Base-by-base conservation (phyloP, 2,888 invertebrate genomes). In the Leucania comma region DNA sequence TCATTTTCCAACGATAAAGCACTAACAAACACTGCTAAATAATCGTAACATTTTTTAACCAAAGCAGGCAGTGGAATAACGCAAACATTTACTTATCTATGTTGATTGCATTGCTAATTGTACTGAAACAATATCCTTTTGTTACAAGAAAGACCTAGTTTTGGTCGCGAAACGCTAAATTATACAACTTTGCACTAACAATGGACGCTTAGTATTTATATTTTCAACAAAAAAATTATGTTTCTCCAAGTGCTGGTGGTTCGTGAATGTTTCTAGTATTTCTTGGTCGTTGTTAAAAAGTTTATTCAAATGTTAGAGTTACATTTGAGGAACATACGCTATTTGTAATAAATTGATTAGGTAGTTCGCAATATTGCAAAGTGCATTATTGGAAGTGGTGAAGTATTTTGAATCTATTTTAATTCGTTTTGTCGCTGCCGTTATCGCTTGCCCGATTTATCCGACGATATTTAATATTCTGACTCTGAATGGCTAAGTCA, bases 81-180 rank as follows among this genome's bases (percentile, higher is more conserved):
- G 89, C 91, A 91, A 93, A 92, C 87, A 90, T 89, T 90, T 89
- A 91, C 91, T 94, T 94, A 95, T 95, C 94, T 95, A 91, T 93
- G 92, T 90, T 93, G 92, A 93, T 93, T 93, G 91, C 92, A 88
- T 92, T 90, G 92, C 92, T 93, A 94, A 94, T 94, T 93, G 92
- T 92, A 89, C 87, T 89, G 88, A 91, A 93, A 94, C 94, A 95
- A 95, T 95, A 94, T 94, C 92, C 94, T 94, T 94, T 94, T 95
- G 95, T 95, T 93, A 85, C 87, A 85, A 89, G 89, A 88, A 91
- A 94, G 94, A 93, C 95, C 94, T 93, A 94, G 91, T 93, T 95
- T 94, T 93, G 90, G 90, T 90, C 89, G 92, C 88, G 88, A 93
- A 93, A 93, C 88, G 91, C 90, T 87, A 92, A 92, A 92, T 92